Base-by-base conservation (phyloP, 2,797 vertebrate genomes). In the Xenops minutus region DNA sequence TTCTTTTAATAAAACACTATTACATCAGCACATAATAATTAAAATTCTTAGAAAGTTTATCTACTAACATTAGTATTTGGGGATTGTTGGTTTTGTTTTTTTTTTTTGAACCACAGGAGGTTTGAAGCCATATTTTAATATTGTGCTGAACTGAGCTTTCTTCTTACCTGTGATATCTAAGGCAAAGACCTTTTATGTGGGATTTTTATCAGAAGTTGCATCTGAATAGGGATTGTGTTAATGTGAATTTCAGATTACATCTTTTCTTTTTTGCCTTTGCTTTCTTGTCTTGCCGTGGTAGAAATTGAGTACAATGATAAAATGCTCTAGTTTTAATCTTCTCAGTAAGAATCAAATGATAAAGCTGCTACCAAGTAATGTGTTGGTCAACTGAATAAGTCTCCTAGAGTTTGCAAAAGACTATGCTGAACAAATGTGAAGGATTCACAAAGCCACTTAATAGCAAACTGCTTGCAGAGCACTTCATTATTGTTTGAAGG, bases 271-370 rank as follows among this genome's bases (percentile, higher is more conserved):
- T 82, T 88, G 63, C 55, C 48, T 78, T 88, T 94, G 58, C 90
- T 92, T 8, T 78, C 69, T 79, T 89, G 62, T 81, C 55, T 93
- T 0, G 0, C 55, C 12, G 2, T 85, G 71, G 26, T 79, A 76
- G 67, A 88, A 90, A 37, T 19, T 49, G 26, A 87, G 63, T 75
- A n/a, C 48, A 86, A 26, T 1, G 19, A 43, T 75, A n/a, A 84
- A 95, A 82, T 91, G n/a, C 51, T 94, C 14, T 52, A 67, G 14
- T 90, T 95, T 78, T 87, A 88, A 89, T 95, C 74, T 94, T 95
- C 63, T 66, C 37, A 14, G 21, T 82, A 69, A 89, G 74, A 90
- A 82, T 52, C 49, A 76, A 90, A 73, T 78, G 30, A 67, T 94
- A 71, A 67, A 78, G 48, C 67, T 79, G 83, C 80, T 89, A 89